Evolutionary conservation across 1,140 invertebrate genomes (phyloP), one percentile per base, ranked within the genome.

Genomic region (Tyrophagus putrescentiae): DNA sequence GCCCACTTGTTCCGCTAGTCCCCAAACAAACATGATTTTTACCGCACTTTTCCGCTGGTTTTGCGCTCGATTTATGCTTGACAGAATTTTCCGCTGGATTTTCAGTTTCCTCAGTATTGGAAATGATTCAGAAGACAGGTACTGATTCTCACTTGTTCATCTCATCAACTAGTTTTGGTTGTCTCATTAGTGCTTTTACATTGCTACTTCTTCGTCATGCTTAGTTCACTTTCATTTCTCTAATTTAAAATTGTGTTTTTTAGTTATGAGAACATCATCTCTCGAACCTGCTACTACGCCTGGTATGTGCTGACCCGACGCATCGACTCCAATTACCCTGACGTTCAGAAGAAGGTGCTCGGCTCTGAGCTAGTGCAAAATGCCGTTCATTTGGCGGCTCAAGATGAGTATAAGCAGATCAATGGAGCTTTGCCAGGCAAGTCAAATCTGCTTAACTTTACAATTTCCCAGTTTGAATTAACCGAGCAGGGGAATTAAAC

Each of bases 271-370:
- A 63, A 60, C 34, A 62, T 66, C 4, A 62, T 66, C 44, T 44
- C 54, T 25, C 42, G 63, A 32, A 36, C 62, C 3, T 64, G 60
- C 32, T 57, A 61, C 48, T 64, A 66, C 48, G 44, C 61, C 33
- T 63, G 60, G 23, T 61, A 60, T 62, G 60, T 66, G 21, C 16
- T 66, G 3, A 53, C 41, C n/a, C 42, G 64, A 36, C 36, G 60
- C 33, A 36, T 53, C 11, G 39, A 59, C 50, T 33, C 59, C 23
- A 44, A 27, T 7, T 65, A 64, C 56, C 34, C 58, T 5, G 63
- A 65, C 61, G 65, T 65, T 3, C 50, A 52, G 5, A 59, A 62
- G 25, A 62, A 64, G 33, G 63, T 65, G 52, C 29, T 65, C 3
- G 25, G 39, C 42, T 45, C 60, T n/a, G 63, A 62, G 33, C 60